These are phyloP conservation scores for Sylvilagus floridanus DNA, from an alignment of 2,797 vertebrate species.

Conservation along the genomic window DNA sequence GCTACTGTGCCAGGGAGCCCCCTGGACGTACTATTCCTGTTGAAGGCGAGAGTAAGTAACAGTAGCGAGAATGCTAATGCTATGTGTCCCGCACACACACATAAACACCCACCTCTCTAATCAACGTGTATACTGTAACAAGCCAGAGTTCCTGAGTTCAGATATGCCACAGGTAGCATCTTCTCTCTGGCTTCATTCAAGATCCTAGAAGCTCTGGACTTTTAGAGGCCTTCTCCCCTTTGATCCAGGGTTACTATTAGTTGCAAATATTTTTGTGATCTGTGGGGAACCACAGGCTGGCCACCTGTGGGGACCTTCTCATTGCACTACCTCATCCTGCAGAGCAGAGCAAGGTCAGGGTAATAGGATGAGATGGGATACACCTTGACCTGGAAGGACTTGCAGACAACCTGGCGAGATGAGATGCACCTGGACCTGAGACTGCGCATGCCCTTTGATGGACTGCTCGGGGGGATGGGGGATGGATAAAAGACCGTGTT, in stretches of 20 bases:
- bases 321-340: no score
- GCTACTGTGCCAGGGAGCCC: background rate
- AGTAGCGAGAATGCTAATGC: background rate
- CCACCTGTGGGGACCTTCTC: no score
- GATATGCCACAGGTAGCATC: background rate
- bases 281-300: no score
- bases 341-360: no score
- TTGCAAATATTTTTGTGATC: background rate
- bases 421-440: no score
- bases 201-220: background rate
- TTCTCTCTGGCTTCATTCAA: slow-evolving; percentile 1
- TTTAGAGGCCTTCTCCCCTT: background rate
- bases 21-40: background rate
- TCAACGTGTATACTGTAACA: background rate
- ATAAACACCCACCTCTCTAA: background rate
- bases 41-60: background rate
- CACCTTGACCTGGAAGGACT: no score
- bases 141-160: background rate
- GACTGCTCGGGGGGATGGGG: no score
- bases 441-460: no score
- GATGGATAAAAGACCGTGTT: no score
- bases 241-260: background rate
- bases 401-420: no score
- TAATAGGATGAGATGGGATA: no score
- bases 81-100: background rate